phyloP scores from a whole-genome alignment of 2,797 vertebrate genomes.

The Gallinago stenura region DNA sequence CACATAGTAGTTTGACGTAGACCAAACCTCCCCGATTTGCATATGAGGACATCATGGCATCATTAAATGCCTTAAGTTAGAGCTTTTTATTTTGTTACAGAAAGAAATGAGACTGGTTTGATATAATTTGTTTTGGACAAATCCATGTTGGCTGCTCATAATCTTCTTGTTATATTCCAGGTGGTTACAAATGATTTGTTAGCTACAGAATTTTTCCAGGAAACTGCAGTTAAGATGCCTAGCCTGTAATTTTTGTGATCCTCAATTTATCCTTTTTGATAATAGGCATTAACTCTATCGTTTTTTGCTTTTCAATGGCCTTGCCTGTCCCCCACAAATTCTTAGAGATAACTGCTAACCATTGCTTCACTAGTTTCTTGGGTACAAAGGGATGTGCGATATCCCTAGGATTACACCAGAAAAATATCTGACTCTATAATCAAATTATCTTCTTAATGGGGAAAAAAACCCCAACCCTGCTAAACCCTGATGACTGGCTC shows the following conservation, averaged over 20 bases:
- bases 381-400: not conserved
- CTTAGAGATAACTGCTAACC: not conserved
- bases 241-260: constrained; percentile 27
- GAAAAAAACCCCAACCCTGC: not conserved
- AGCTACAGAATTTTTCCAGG: constrained; percentile 25
- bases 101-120: not conserved
- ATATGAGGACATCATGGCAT: not conserved
- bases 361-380: not conserved
- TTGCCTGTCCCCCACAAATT: not conserved
- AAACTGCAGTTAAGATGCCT: constrained; percentile 21
- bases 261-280: constrained; percentile 20
- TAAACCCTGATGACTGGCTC: not conserved
- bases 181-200: constrained; percentile 14
- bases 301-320: not conserved
- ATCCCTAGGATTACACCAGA: not conserved
- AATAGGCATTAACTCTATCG: not conserved
- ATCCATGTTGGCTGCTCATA: not conserved
- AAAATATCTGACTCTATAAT: constrained; percentile 1
- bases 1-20: not conserved
- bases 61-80: not conserved
- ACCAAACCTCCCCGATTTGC: not conserved
- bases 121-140: constrained; percentile 10
- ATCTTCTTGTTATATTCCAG: constrained; percentile 20
- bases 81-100: not conserved
- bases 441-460: constrained; percentile 25